phyloP scores from a whole-genome alignment of 2,888 invertebrate genomes.

The Coleophora deauratella region DNA sequence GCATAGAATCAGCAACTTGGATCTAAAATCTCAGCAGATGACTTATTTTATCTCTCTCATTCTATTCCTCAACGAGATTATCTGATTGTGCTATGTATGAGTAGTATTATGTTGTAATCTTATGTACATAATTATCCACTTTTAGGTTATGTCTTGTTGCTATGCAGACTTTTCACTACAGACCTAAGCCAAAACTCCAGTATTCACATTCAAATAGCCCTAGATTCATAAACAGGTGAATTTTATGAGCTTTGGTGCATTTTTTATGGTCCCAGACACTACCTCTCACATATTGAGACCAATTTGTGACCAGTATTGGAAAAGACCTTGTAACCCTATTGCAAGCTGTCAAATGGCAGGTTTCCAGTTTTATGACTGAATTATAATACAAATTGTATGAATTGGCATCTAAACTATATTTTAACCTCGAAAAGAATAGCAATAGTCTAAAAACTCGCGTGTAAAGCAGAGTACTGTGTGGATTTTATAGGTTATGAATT shows the following conservation, averaged over 20 bases:
- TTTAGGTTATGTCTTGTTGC: constrained; percentile 62
- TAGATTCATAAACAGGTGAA: constrained; percentile 10
- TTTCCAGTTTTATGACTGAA: constrained; percentile 23
- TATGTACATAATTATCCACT: constrained; percentile 37
- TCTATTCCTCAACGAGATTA: constrained; percentile 6
- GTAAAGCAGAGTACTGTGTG: constrained; percentile 25
- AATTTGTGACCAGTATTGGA: constrained; percentile 19
- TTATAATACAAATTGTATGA: constrained; percentile 24
- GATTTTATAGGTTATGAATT: constrained; percentile 58
- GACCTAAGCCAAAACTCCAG: not conserved
- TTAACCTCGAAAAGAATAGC: constrained; percentile 28
- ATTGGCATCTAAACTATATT: constrained; percentile 19
- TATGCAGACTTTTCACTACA: constrained; percentile 49
- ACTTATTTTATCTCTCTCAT: not conserved
- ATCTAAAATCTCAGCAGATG: not conserved
- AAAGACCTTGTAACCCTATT: constrained; percentile 34
- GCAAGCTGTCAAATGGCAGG: constrained; percentile 29
- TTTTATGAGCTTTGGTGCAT: constrained; percentile 5
- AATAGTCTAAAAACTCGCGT: constrained; percentile 19
- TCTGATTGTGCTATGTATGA: constrained; percentile 4
- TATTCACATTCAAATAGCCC: not conserved
- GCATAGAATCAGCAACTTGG: too few relatives aligned
- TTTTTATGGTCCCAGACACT: constrained; percentile 14
- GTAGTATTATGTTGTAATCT: constrained; percentile 7
- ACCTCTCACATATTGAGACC: constrained; percentile 21